These are phyloP conservation scores for Rhynchonycteris naso DNA, from an alignment of 2,797 vertebrate genomes.

Conservation along the genomic window DNA sequence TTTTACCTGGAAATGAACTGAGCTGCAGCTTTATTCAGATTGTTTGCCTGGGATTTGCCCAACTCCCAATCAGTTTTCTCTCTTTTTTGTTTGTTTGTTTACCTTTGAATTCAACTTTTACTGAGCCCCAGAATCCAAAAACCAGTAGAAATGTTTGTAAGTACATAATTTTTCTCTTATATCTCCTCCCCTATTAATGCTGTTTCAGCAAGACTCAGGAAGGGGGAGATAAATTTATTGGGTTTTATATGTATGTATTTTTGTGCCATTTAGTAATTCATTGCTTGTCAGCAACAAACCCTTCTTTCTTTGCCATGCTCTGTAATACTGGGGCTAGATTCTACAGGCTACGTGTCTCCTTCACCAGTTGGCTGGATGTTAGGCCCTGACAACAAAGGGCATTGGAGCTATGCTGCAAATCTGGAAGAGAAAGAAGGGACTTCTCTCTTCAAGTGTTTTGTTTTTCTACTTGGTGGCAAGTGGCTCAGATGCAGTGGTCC, in stretches of 20 bases:
- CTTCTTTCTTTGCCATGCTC: neutral
- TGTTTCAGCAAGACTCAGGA: slow-evolving; percentile 8
- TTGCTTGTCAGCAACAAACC: neutral
- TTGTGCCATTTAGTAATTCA: neutral
- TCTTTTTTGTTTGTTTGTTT: neutral
- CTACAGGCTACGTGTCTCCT: neutral
- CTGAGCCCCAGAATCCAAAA: neutral
- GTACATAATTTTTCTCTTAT: neutral
- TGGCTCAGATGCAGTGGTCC: neutral
- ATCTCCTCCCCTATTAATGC: neutral
- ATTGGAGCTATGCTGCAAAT: neutral
- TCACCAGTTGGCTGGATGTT: neutral
- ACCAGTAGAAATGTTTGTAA: neutral
- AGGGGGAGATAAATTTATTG: neutral
- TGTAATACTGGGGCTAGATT: neutral
- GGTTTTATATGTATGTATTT: neutral
- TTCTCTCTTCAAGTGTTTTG: neutral
- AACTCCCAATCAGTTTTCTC: neutral
- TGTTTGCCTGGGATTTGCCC: neutral
- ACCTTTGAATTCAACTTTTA: neutral
- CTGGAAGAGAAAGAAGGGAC: neutral
- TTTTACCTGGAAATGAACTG: neutral
- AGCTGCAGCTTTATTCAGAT: neutral
- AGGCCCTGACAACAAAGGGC: neutral
- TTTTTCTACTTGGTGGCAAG: neutral